Evolutionary conservation across 2,888 invertebrate genomes (phyloP), one percentile per base, ranked within the genome.

Genomic region (Ophion obscuratus): DNA sequence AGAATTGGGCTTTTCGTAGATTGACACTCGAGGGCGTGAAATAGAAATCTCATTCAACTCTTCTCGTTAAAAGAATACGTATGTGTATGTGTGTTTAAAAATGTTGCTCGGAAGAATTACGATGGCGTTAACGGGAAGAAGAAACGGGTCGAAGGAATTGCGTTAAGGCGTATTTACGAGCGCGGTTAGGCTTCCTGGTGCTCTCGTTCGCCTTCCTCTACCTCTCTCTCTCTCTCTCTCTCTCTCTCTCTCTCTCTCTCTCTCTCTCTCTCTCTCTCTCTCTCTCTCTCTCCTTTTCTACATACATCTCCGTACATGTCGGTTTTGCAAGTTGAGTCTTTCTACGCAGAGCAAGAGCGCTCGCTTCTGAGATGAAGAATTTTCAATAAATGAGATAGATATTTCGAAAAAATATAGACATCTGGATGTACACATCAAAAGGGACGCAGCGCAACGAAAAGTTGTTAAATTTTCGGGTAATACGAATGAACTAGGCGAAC

Each of bases 41-140:
- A 86, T 81, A 78, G 79, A 78, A 83, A 81, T 81, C 68, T 74
- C 74, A 74, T 81, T 84, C 74, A 81, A 81, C 86, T 83, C 80
- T 83, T 77, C 81, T 76, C 73, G 67, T 57, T 67, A 27, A 17
- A n/a, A 31, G 68, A 36, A 61, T 66, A 14, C 31, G 5, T 59
- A 4, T 61, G n/a, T 76, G 53, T 66, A 61, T 64, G 75, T 36
- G 80, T 47, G 75, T 76, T 74, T 66, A 27, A 67, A 71, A 83
- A 70, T 36, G 81, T 66, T 74, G 53, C 47, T 20, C 71, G 11
- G 20, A 78, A 71, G 78, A 83, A 70, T 81, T 83, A 84, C 73
- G 81, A 68, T 64, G 74, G 74, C 74, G 83, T 83, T 83, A 70
- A 77, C 81, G 81, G 68, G 81, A 84, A 81, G 68, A 74, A 62